Conservation (phyloP, 2,888 invertebrate species). For the Notodonta dromedarius region DNA sequence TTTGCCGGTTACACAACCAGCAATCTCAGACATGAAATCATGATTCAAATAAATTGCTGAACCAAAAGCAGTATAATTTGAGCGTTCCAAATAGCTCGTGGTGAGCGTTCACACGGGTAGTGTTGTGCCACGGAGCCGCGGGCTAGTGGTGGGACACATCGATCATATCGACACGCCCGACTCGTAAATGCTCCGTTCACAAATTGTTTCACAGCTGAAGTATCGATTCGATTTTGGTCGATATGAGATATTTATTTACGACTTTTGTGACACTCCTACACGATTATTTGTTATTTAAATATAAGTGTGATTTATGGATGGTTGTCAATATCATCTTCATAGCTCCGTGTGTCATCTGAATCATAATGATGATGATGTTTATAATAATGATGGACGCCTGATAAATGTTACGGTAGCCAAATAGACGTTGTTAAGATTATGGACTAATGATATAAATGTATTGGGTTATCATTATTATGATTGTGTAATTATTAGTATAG, state of each 20-base stretch:
- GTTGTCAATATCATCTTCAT: too few relatives aligned
- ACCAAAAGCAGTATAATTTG: conserved; percentile 54
- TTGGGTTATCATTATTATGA: conserved; percentile 1
- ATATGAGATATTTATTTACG: not conserved
- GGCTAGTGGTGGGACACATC: conserved; percentile 36
- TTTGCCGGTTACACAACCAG: conserved; percentile 40
- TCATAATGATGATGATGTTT: not conserved
- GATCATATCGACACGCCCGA: conserved; percentile 38
- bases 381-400: conserved; percentile 1
- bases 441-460: not conserved
- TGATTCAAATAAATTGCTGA: conserved; percentile 52
- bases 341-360: not conserved
- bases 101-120: conserved; percentile 49
- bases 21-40: conserved; percentile 41
- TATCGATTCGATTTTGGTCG: not conserved
- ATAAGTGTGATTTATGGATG: conserved; percentile 2
- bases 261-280: not conserved
- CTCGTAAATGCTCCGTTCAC: conserved; percentile 7
- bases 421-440: conserved; percentile 4
- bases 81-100: conserved; percentile 42
- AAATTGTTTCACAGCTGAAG: conserved; percentile 7
- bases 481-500: not conserved
- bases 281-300: not conserved
- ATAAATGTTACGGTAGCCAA: not conserved
- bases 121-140: conserved; percentile 28